Conservation (phyloP, 1,140 invertebrate species). For the Pogonus chalceus region DNA sequence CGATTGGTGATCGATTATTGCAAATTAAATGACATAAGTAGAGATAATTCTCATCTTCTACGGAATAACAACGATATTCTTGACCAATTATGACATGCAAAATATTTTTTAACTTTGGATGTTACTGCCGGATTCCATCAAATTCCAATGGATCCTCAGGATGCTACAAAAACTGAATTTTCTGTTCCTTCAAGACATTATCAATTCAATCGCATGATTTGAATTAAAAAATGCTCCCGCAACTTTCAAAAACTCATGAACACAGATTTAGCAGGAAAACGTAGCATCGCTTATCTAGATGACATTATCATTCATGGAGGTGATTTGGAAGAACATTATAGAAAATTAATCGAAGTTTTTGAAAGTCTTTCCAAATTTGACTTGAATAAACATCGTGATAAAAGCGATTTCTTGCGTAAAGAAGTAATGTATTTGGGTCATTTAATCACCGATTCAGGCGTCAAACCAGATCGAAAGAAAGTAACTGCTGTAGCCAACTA, state of each 20-base stretch:
- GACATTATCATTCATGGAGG: neutral
- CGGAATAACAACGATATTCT: conserved; percentile 37
- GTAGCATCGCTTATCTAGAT: neutral
- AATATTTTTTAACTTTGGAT: conserved; percentile 29
- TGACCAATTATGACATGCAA: conserved; percentile 24
- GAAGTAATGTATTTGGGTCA: conserved; percentile 25
- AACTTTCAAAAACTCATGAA: neutral
- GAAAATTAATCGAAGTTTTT: conserved; percentile 13
- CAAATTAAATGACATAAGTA: conserved; percentile 30
- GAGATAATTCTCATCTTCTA: conserved; percentile 39
- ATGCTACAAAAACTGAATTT: conserved; percentile 36
- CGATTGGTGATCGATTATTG: conserved; percentile 34
- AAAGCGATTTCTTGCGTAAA: conserved; percentile 24
- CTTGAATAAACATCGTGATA: conserved; percentile 26
- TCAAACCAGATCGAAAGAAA: conserved; percentile 23
- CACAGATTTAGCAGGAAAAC: neutral
- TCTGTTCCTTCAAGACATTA: conserved; percentile 22
- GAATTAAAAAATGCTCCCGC: neutral
- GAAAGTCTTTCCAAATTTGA: conserved; percentile 14
- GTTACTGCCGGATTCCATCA: conserved; percentile 33
- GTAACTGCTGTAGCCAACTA: conserved; percentile 20
- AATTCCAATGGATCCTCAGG: conserved; percentile 23
- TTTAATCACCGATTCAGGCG: conserved; percentile 17
- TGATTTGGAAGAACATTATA: neutral
- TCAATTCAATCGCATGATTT: conserved; percentile 26